Evolutionary conservation across 2,888 invertebrate genomes (phyloP).

Genomic region (Pseudanteris insignis): DNA sequence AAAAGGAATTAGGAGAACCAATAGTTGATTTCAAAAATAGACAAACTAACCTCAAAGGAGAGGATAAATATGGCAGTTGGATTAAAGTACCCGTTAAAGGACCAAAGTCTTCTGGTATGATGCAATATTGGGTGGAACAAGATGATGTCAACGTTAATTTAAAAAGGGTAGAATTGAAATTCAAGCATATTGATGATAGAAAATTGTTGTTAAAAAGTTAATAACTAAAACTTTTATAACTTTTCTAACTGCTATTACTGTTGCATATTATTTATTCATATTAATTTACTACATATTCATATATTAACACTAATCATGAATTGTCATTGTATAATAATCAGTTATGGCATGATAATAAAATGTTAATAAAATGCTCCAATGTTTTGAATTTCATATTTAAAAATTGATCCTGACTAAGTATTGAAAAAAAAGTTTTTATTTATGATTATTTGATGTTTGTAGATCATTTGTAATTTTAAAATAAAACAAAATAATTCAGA

Average conservation of each 20-base stretch:
- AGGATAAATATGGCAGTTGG: constrained; percentile 63
- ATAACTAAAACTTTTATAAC: not conserved
- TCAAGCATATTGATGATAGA: constrained; percentile 43
- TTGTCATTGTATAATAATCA: no score
- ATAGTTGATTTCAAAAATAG: constrained; percentile 72
- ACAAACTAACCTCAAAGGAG: constrained; percentile 57
- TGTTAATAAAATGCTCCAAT: no score
- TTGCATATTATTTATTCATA: not conserved
- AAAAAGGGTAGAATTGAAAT: constrained; percentile 49
- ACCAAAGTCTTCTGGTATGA: constrained; percentile 72
- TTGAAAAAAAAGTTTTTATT: no score
- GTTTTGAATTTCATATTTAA: no score
- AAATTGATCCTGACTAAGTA: no score
- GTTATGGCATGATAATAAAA: no score
- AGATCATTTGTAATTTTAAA: no score
- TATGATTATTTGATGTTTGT: no score
- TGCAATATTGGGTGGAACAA: constrained; percentile 46
- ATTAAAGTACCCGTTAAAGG: constrained; percentile 76
- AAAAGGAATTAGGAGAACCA: constrained; percentile 77
- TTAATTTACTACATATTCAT: no score
- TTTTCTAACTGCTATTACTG: not conserved
- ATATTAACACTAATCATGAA: no score
- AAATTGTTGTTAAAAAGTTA: constrained; percentile 47
- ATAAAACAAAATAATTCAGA: no score
- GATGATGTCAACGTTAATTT: constrained; percentile 27